Percentiles rank a stretch among this genome's conserved stretches.
phyloP scores from a whole-genome alignment of 1,140 invertebrate genomes.

The Galleria mellonella region DNA sequence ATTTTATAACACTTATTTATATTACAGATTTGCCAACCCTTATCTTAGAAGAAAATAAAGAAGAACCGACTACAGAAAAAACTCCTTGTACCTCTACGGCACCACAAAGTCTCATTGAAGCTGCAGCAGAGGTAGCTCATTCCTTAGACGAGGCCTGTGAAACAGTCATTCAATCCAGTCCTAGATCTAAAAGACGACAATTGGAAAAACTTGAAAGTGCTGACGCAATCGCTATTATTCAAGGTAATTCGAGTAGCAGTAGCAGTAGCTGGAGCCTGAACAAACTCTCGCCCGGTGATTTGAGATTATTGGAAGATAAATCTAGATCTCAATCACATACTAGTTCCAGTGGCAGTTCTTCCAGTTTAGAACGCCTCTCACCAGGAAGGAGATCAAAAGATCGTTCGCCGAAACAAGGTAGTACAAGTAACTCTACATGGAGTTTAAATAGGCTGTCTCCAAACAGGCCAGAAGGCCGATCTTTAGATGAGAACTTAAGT shows the following conservation, averaged over 20 bases:
- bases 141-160: constrained; percentile 81
- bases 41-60: constrained; percentile 28
- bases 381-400: constrained; percentile 71
- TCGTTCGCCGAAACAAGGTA: constrained; percentile 68
- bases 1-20: too few species aligned
- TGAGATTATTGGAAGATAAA: constrained; percentile 74
- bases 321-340: constrained; percentile 70
- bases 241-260: constrained; percentile 68
- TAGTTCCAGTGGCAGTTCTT: constrained; percentile 71
- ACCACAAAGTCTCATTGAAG: constrained; percentile 75
- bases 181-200: constrained; percentile 70
- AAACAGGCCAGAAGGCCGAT: constrained; percentile 65
- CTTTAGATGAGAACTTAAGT: constrained; percentile 63
- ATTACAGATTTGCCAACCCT: background rate
- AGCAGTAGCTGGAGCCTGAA: constrained; percentile 72
- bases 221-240: constrained; percentile 67
- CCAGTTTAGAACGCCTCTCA: constrained; percentile 66
- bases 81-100: constrained; percentile 19
- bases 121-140: constrained; percentile 78
- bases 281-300: constrained; percentile 71
- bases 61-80: constrained; percentile 34
- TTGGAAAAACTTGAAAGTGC: constrained; percentile 63
- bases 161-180: constrained; percentile 76
- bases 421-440: constrained; percentile 72
- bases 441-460: constrained; percentile 69